Evolutionary conservation across 2,797 vertebrate genomes (phyloP).

Genomic region (Pachyuromys duprasi): DNA sequence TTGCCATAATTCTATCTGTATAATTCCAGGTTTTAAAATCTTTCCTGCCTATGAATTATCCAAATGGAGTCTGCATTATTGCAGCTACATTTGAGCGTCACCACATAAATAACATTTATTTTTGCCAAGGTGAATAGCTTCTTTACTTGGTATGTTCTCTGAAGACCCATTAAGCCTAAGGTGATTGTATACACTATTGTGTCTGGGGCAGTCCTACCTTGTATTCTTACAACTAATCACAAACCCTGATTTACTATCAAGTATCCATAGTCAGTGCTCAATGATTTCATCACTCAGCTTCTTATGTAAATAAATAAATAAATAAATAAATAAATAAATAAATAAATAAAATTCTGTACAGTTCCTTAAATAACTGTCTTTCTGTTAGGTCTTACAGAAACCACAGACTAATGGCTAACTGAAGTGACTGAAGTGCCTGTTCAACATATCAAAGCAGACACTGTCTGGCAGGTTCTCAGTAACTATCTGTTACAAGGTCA

Average conservation of each 20-base stretch:
- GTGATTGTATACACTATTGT: not conserved
- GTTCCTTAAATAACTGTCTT: not conserved
- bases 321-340: too few relatives aligned
- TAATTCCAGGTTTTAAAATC: not conserved
- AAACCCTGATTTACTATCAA: not conserved
- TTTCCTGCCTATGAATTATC: not conserved
- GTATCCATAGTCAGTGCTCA: not conserved
- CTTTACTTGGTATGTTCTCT: not conserved
- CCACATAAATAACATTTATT: not conserved
- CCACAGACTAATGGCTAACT: not conserved
- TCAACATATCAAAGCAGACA: not conserved
- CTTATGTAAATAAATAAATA: too few relatives aligned
- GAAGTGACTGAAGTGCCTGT: not conserved
- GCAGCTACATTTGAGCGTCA: not conserved
- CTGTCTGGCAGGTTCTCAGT: not conserved
- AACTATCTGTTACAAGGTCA: not conserved
- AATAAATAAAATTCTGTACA: too few relatives aligned
- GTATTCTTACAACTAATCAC: not conserved
- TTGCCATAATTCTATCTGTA: not conserved
- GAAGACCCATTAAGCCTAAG: not conserved
- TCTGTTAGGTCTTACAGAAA: not conserved
- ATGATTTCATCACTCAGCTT: not conserved
- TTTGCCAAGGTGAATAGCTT: not conserved
- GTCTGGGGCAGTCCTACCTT: not conserved
- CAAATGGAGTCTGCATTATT: not conserved